Evolutionary conservation across 2,888 invertebrate genomes (phyloP).

Genomic region (Horisme vitalbata): DNA sequence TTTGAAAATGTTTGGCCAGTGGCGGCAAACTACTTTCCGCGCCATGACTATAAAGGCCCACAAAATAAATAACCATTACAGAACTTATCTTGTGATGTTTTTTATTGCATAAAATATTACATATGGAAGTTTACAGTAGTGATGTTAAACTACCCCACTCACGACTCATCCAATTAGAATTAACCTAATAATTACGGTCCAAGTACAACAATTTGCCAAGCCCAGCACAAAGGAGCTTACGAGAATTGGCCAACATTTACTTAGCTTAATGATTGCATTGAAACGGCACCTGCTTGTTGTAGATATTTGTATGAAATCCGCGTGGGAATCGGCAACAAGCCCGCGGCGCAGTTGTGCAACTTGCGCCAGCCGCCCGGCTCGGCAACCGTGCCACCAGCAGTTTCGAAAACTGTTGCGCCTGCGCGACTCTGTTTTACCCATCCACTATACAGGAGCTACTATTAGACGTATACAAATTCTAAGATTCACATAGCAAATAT

Average conservation of each 20-base stretch:
- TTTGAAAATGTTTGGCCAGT: too few relatives aligned
- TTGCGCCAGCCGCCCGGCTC: slow-evolving; percentile 39
- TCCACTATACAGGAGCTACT: too few relatives aligned
- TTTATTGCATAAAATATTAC: too few relatives aligned
- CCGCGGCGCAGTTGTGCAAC: slow-evolving; percentile 43
- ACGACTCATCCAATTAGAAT: slow-evolving; percentile 25
- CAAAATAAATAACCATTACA: not conserved
- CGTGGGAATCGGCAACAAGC: slow-evolving; percentile 72
- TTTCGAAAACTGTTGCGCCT: slow-evolving; percentile 55
- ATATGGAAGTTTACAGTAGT: too few relatives aligned
- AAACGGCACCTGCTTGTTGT: slow-evolving; percentile 58
- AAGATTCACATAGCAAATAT: too few relatives aligned
- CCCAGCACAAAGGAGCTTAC: slow-evolving; percentile 43
- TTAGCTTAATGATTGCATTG: slow-evolving; percentile 54
- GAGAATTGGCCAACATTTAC: slow-evolving; percentile 55
- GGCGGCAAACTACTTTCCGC: too few relatives aligned
- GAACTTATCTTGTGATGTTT: too few relatives aligned
- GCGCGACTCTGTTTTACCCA: slow-evolving; percentile 30
- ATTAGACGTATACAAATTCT: too few relatives aligned
- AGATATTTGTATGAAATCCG: slow-evolving; percentile 78
- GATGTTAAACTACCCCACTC: slow-evolving; percentile 4
- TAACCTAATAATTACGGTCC: slow-evolving; percentile 29
- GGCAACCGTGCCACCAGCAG: slow-evolving; percentile 36
- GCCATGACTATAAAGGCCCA: too few relatives aligned
- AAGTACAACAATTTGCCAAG: slow-evolving; percentile 20